Evolutionary conservation across 2,888 invertebrate genomes (phyloP).

Genomic region (Eudasyphora cyanicolor): DNA sequence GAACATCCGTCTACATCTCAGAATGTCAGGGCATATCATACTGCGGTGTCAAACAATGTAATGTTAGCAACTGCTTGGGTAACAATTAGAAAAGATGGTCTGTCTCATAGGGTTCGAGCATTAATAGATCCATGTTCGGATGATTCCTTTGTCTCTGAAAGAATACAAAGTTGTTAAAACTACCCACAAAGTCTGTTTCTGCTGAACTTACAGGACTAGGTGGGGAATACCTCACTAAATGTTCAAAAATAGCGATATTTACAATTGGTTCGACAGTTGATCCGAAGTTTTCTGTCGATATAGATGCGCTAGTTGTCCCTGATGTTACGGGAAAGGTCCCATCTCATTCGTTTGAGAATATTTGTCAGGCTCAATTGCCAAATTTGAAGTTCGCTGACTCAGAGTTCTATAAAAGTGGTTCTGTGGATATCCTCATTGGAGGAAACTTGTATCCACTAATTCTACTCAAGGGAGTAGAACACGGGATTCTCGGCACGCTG

Average conservation of each 20-base stretch:
- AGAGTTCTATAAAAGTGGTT: too few species aligned
- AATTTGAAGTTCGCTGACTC: too few species aligned
- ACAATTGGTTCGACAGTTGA: not conserved
- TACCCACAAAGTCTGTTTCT: not conserved
- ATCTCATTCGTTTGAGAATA: not conserved
- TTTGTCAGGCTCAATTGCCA: too few species aligned
- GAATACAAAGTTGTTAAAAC: not conserved
- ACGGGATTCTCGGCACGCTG: slow-evolving; percentile 26
- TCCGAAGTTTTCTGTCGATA: too few species aligned
- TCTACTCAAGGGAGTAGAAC: not conserved
- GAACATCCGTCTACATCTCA: not conserved
- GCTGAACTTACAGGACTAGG: slow-evolving; percentile 13
- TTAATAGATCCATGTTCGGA: slow-evolving; percentile 51
- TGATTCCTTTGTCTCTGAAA: slow-evolving; percentile 49
- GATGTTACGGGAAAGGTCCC: not conserved
- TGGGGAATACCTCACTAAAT: not conserved
- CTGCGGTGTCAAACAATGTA: not conserved
- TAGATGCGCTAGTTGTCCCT: not conserved
- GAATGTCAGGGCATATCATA: not conserved
- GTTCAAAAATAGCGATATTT: slow-evolving; percentile 6
- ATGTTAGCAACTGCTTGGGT: slow-evolving; percentile 40
- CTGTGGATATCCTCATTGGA: too few species aligned
- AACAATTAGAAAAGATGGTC: not conserved
- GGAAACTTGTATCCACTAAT: not conserved
- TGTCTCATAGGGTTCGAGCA: slow-evolving; percentile 23